These are phyloP conservation scores for Lontra canadensis DNA, from an alignment of 2,113 vertebrate species.

Conservation along the genomic window DNA sequence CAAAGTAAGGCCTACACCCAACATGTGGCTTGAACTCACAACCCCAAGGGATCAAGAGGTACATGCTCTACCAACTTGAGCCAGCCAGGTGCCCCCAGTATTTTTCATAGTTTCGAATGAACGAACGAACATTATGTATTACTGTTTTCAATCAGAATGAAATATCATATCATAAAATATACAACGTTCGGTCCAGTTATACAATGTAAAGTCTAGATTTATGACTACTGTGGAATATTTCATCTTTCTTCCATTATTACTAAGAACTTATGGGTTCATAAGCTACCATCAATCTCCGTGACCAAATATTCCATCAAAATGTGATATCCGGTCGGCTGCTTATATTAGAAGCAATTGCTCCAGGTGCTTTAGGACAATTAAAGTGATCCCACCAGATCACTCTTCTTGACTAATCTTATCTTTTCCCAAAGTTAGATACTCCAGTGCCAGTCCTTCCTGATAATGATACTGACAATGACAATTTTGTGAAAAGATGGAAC, in stretches of 20 bases:
- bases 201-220: not conserved
- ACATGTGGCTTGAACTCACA: not conserved
- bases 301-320: constrained; percentile 29
- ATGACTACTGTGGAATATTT: not conserved
- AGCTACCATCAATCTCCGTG: constrained; percentile 38
- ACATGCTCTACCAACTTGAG: not conserved
- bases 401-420: not conserved
- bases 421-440: not conserved
- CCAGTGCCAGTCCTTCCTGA: not conserved
- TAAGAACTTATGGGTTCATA: not conserved
- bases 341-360: not conserved
- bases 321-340: not conserved
- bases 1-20: not conserved
- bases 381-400: not conserved
- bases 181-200: not conserved
- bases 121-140: not conserved
- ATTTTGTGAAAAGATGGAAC: not conserved
- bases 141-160: not conserved
- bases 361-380: not conserved
- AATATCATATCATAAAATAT: not conserved
- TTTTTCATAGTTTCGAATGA: constrained; percentile 41
- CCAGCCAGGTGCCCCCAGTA: not conserved
- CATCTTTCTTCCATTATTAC: constrained; percentile 42
- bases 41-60: not conserved
- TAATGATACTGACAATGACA: not conserved